phyloP scores from a whole-genome alignment of 1,140 invertebrate species.

The Luehdorfia chinensis region DNA sequence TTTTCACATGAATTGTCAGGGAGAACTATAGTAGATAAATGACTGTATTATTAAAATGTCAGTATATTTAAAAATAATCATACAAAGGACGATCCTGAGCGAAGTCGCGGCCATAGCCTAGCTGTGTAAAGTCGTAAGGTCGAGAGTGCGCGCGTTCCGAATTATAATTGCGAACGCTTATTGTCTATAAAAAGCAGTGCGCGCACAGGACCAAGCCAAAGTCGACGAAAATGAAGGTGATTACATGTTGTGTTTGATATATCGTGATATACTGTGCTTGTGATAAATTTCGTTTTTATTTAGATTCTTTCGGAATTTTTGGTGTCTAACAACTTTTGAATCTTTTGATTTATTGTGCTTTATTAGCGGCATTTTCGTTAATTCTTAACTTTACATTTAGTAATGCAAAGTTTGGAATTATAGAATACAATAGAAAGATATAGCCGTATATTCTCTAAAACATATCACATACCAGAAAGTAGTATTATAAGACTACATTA shows the following conservation, averaged over 20 bases:
- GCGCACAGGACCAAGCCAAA: conserved; percentile 44
- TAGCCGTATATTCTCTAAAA: too few species aligned
- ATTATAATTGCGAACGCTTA: conserved; percentile 43
- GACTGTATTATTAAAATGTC: too few species aligned
- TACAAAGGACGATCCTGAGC: conserved; percentile 7
- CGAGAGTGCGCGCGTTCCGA: conserved; percentile 39
- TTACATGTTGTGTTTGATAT: conserved; percentile 53
- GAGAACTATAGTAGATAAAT: too few species aligned
- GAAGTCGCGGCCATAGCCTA: not conserved
- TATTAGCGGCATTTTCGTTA: not conserved
- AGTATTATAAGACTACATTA: too few species aligned
- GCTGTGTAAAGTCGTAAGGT: conserved; percentile 40
- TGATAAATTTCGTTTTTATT: conserved; percentile 18
- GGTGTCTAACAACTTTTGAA: too few species aligned
- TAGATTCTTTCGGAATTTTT: conserved; percentile 10
- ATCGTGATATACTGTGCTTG: conserved; percentile 25
- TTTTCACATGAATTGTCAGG: too few species aligned
- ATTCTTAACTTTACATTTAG: too few species aligned
- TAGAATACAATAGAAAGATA: too few species aligned
- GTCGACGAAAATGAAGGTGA: conserved; percentile 70
- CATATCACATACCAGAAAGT: too few species aligned
- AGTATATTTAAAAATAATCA: too few species aligned
- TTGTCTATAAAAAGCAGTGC: conserved; percentile 67
- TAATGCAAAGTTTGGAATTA: too few species aligned
- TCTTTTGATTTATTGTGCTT: too few species aligned